Evolutionary conservation across 2,797 vertebrate genomes (phyloP).

Genomic region (Melanitta fusca): DNA sequence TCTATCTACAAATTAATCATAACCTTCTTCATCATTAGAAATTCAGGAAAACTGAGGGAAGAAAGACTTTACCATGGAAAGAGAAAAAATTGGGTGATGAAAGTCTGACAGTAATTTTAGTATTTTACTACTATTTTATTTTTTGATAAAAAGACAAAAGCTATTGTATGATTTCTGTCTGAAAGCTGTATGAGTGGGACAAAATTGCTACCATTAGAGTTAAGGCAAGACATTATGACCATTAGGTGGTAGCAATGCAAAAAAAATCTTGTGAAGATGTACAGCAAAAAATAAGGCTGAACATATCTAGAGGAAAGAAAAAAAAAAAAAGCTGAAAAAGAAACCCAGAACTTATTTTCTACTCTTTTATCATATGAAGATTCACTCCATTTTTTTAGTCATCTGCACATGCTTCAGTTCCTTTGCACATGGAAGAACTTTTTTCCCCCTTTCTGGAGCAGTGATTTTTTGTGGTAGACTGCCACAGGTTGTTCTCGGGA

Average conservation of each 20-base stretch:
- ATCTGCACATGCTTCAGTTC: neutral
- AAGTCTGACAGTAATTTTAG: slow-evolving; percentile 55
- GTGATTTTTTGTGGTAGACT: neutral
- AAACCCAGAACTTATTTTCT: neutral
- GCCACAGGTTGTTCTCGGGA: too few relatives aligned
- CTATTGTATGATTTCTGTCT: slow-evolving; percentile 53
- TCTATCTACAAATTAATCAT: slow-evolving; percentile 68
- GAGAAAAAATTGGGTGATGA: slow-evolving; percentile 24
- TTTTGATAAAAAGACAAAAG: slow-evolving; percentile 61
- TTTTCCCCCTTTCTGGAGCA: neutral
- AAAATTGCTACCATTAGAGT: slow-evolving; percentile 69
- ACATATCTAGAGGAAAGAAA: neutral
- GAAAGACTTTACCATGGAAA: neutral
- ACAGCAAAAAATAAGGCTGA: neutral
- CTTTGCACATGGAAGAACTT: neutral
- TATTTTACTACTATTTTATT: slow-evolving; percentile 62
- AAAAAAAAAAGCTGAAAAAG: neutral
- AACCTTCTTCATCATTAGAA: slow-evolving; percentile 50
- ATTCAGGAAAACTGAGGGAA: neutral
- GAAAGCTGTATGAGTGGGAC: slow-evolving; percentile 60
- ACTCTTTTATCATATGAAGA: neutral
- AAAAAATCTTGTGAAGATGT: neutral
- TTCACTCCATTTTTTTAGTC: neutral
- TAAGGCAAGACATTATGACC: slow-evolving; percentile 52
- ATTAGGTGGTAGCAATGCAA: slow-evolving; percentile 51